Evolutionary conservation across 2,113 vertebrate genomes (phyloP).

Genomic region (Xenopus laevis): DNA sequence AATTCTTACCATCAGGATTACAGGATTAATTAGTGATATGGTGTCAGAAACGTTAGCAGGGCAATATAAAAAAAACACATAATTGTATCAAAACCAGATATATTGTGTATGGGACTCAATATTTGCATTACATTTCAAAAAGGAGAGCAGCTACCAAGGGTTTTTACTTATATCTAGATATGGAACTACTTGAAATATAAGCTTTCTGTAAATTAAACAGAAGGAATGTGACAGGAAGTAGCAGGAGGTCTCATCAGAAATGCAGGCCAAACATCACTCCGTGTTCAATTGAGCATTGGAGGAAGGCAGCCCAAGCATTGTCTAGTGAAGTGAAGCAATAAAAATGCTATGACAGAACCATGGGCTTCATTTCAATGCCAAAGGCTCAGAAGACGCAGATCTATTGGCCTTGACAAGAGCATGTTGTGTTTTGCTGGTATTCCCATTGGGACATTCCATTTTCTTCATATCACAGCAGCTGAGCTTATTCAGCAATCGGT

Average conservation of each 20-base stretch:
- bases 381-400: slow-evolving; percentile 51
- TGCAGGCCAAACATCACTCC: slow-evolving; percentile 46
- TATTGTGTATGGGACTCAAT: too few relatives aligned
- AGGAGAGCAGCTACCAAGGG: too few relatives aligned
- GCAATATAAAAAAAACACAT: too few relatives aligned
- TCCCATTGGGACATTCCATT: slow-evolving; percentile 10
- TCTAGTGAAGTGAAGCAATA: slow-evolving; percentile 54
- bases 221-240: slow-evolving; percentile 52
- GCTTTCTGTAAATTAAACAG: slow-evolving; percentile 49
- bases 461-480: neutral
- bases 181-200: slow-evolving; percentile 13
- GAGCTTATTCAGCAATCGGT: neutral
- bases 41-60: too few relatives aligned
- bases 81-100: too few relatives aligned
- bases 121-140: too few relatives aligned
- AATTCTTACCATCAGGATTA: too few relatives aligned
- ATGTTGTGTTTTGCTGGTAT: slow-evolving; percentile 50
- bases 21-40: too few relatives aligned
- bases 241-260: slow-evolving; percentile 57
- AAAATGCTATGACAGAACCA: slow-evolving; percentile 52
- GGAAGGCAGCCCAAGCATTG: slow-evolving; percentile 46
- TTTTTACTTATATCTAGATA: too few relatives aligned
- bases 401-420: slow-evolving; percentile 54
- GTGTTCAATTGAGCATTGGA: slow-evolving; percentile 34
- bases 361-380: slow-evolving; percentile 53